Evolutionary conservation across 2,113 vertebrate species (phyloP).

Genomic region (Hiodon tergisus): DNA sequence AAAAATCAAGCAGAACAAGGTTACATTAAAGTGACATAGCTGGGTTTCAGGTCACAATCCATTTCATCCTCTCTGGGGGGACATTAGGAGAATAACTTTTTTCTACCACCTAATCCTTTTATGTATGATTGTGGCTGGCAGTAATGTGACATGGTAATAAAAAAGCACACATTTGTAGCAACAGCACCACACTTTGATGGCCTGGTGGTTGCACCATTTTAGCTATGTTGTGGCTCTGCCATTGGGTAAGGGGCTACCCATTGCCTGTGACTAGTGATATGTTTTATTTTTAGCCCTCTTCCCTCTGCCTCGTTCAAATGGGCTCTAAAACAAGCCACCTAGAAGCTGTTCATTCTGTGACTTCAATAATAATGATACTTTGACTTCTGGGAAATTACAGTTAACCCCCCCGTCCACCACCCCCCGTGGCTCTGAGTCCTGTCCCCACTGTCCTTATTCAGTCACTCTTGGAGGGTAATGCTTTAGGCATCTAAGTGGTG

Average conservation of each 20-base stretch:
- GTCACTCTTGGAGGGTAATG: not conserved
- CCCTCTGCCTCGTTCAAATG: constrained; percentile 7
- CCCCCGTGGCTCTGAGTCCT: not conserved
- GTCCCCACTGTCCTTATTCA: not conserved
- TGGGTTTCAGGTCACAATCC: too few species aligned
- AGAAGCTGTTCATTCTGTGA: constrained; percentile 8
- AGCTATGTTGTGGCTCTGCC: not conserved
- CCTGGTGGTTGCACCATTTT: too few species aligned
- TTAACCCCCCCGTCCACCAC: not conserved
- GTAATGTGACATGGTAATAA: too few species aligned
- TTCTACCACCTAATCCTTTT: too few species aligned
- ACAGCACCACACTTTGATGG: too few species aligned
- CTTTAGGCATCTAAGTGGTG: constrained; percentile 1
- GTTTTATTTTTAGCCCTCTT: constrained; percentile 17
- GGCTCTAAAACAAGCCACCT: not conserved
- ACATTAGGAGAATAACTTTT: too few species aligned
- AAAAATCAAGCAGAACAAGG: too few species aligned
- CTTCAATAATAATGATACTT: constrained; percentile 17
- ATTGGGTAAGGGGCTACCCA: not conserved
- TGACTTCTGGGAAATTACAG: constrained; percentile 15
- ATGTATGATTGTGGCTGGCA: too few species aligned
- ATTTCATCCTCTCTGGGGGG: too few species aligned
- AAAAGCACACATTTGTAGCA: too few species aligned
- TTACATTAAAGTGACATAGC: too few species aligned
- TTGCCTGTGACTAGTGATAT: not conserved